Base-by-base conservation (phyloP, 1,140 invertebrate species). In the Drosophila rhopaloa region DNA sequence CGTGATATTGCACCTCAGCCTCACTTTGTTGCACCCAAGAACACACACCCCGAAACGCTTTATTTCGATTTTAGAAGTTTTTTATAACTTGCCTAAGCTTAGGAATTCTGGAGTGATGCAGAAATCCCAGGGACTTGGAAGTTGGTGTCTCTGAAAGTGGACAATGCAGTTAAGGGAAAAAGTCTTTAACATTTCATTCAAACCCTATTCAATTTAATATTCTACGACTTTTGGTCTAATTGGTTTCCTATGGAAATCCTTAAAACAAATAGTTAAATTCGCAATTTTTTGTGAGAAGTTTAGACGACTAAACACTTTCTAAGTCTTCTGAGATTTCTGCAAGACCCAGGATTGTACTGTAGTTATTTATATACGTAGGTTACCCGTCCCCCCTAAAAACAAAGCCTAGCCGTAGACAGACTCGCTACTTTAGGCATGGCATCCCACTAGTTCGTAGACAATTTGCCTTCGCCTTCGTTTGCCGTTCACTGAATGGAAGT, bases 391-490 rank as follows among this genome's bases (percentile, higher is more conserved):
- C 40, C 9, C 6, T 19, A 37, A 47, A 47, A 48, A 10, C 14
- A 8, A 38, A n/a, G 14, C 41, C 63, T 55, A 68, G 38, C 55
- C 44, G 51, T 59, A 50, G 41, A 70, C 53, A 43, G 54, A 58
- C 51, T 68, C 41, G 48, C 32, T 60, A 48, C 19, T 56, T 61
- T 65, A 57, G 51, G 60, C 41, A 55, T 59, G 44, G 37, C 29
- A 50, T 55, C 9, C 43, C 59, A 35, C 11, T 74, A 77, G 73
- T 68, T 72, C 46, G 53, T 77, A 44, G 44, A 76, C 47, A 73
- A 56, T 43, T 80, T 76, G 66, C 79, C 65, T 72, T 68, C 60
- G 72, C 71, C 66, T 57, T 78, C 13, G 44, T 67, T 85, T 63
- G 74, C 74, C 81, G 50, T 81, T 83, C 16, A 29, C n/a, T 63